phyloP scores from a whole-genome alignment of 2,797 vertebrate species.

The Phrynocephalus guinanensis region DNA sequence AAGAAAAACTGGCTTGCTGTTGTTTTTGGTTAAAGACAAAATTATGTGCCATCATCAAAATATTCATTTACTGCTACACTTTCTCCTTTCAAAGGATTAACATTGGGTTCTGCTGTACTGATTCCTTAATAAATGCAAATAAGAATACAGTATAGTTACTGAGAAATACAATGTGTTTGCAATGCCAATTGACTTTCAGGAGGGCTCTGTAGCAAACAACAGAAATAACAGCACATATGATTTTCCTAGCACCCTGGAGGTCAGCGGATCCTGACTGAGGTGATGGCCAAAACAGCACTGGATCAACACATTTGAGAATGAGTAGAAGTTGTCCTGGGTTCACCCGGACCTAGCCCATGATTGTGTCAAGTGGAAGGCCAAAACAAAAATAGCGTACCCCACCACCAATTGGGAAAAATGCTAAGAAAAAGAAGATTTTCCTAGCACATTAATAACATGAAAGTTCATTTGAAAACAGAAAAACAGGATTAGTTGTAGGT shows the following conservation, averaged over 20 bases:
- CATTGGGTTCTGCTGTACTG: not conserved
- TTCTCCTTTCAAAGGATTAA: not conserved
- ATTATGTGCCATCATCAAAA: not conserved
- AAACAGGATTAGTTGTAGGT: not conserved
- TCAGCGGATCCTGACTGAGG: too few species aligned
- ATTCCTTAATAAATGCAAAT: not conserved
- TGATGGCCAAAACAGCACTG: too few species aligned
- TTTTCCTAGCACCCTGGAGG: not conserved
- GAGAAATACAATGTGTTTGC: not conserved
- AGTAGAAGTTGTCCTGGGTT: too few species aligned
- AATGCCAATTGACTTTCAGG: not conserved
- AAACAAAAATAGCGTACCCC: too few species aligned
- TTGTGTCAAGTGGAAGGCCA: too few species aligned
- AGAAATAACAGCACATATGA: not conserved
- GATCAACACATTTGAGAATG: too few species aligned
- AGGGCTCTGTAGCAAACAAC: not conserved
- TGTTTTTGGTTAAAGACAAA: constrained; percentile 9
- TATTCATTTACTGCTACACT: not conserved
- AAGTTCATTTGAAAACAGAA: too few species aligned
- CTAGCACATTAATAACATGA: not conserved
- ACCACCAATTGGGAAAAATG: too few species aligned
- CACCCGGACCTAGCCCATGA: too few species aligned
- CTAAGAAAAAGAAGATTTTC: too few species aligned
- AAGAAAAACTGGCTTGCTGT: not conserved
- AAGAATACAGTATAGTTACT: not conserved